Evolutionary conservation across 2,797 vertebrate genomes (phyloP), one percentile per base, ranked within the genome.

Genomic region (Halcyon smyrnensis): DNA sequence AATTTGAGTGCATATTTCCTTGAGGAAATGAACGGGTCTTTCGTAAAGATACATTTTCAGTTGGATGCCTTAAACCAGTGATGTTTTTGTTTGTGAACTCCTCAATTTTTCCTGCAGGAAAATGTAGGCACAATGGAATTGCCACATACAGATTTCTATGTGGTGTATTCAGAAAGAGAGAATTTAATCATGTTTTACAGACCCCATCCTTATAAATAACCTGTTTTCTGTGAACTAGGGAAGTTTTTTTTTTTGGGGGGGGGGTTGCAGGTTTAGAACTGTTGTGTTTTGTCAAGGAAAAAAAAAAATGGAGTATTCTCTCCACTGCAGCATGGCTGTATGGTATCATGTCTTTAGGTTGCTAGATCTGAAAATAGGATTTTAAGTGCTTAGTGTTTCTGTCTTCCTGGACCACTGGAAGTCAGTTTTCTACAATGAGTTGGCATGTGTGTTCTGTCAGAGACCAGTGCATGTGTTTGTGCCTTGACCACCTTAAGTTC

Each of bases 101-200:
- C 19, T 80, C 11, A 17, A 0, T 48, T 67, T 89, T 54, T 63
- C 43, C 28, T 45, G 23, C 12, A 67, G 60, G 32, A 50, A 51
- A 51, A 41, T 32, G 17, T 20, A 50, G 36, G 4, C 63, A 48
- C 4, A 3, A 19, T 85, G 82, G 34, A 87, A 53, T 89, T 45
- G 7, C 24, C 27, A 6, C 1, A 0, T 62, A 34, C 39, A 13
- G 56, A 64, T 87, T 80, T 59, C 27, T 25, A 0, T 15, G 30
- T 23, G n/a, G 2, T 57, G 3, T 43, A n/a, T 76, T 70, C 27
- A 50, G 51, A 56, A n/a, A 37, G 21, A 63, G 64, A 80, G 39
- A 74, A 8, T 77, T 85, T 73, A 91, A 28, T 60, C 0, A 1
- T 41, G 6, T 53, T 81, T 80, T 83, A 37, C 11, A 56, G 17